Evolutionary conservation across 2,888 invertebrate genomes (phyloP), one percentile per base, ranked within the genome.

Genomic region (Exephanes ischioxanthus): DNA sequence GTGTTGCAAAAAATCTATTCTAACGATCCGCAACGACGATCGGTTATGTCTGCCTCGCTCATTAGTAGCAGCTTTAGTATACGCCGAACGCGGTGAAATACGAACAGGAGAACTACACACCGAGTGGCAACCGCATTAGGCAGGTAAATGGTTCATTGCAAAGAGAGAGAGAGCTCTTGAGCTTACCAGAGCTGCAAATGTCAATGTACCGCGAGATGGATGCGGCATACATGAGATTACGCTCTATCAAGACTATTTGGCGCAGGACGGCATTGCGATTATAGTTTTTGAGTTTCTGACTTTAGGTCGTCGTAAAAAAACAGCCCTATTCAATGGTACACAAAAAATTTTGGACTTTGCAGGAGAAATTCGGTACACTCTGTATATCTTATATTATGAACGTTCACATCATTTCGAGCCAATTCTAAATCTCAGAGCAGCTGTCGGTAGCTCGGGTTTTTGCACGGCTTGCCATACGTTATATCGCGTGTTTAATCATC

Each of bases 341-440:
- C 48, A 48, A 48, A 11, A 11, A 11, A 3, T 48, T 16, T 48
- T 48, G 48, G 16, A 48, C 3, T 3, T 3, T 3, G 48, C 16
- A 11, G 9, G 14, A 14, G 14, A 16, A 48, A 55, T 77, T 45
- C 41, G 67, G 2, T 41, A 55, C 7, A 55, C 55, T 14, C 16
- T 68, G 16, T 41, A n/a, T 41, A 77, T 77, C 22, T 41, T 68
- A 37, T 77, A 58, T 77, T 68, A 55, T 4, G 68, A 68, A 16
- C 55, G 55, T 16, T 78, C 78, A n/a, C 68, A 68, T 11, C 70
- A 78, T 48, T 78, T 70, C 55, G 58, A 70, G 1, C 78, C 68
- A 0, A 68, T 78, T 55, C 45, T 68, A 30, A 78, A 78, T 30
- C 11, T 68, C 0, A 16, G 58, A 19, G 58, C 26, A 14, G 78